These are phyloP conservation scores for Tetramorium bicarinatum DNA, from an alignment of 2,888 invertebrate species.

Conservation along the genomic window DNA sequence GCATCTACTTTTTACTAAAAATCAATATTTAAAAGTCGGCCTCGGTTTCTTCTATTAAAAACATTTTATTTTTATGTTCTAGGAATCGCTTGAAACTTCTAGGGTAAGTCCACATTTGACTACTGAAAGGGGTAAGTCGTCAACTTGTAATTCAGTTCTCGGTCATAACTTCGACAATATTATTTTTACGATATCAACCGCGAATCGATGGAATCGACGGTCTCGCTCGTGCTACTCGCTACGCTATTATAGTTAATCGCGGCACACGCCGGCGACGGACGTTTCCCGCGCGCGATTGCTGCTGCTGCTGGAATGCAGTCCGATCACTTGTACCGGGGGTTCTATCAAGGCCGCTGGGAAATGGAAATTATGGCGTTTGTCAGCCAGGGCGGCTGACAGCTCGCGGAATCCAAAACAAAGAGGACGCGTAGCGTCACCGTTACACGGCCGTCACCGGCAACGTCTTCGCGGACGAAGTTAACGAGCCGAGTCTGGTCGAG, in stretches of 20 bases:
- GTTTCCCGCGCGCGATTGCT: conserved; percentile 69
- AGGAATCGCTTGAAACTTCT: background rate
- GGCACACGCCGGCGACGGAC: conserved; percentile 63
- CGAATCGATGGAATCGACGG: conserved; percentile 14
- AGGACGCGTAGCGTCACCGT: conserved; percentile 55
- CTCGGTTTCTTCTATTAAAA: too few species aligned
- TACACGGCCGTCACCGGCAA: conserved; percentile 55
- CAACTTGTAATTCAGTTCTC: background rate
- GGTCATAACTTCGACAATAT: background rate
- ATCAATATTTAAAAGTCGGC: too few species aligned
- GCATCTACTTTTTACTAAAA: too few species aligned
- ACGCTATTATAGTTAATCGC: conserved; percentile 74
- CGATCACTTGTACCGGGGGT: conserved; percentile 78
- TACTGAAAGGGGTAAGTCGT: background rate
- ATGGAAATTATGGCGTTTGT: conserved; percentile 81
- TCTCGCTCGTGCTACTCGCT: conserved; percentile 37
- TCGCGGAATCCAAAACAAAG: conserved; percentile 67
- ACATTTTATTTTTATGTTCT: background rate
- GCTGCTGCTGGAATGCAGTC: conserved; percentile 83
- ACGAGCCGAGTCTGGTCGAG: conserved; percentile 24
- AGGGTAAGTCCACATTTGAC: background rate
- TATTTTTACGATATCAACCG: background rate
- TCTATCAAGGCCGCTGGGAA: conserved; percentile 83
- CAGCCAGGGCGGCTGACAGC: conserved; percentile 53
- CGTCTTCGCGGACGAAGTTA: conserved; percentile 34